Evolutionary conservation across 2,113 vertebrate genomes (phyloP).

Genomic region (Podocnemis expansa): DNA sequence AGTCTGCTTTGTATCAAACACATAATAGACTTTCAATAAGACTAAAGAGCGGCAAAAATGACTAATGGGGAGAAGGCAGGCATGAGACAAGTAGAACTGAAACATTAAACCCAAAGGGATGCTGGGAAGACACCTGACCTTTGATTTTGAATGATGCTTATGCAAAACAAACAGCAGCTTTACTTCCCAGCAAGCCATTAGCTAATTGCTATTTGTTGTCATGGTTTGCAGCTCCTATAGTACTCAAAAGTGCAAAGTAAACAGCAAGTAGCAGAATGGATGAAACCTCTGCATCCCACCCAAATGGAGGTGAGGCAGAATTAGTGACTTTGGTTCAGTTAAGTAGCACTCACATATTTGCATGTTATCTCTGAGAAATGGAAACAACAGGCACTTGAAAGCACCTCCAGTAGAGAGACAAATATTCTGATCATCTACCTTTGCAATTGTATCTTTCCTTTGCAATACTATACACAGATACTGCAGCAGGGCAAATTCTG

Average conservation of each 20-base stretch:
- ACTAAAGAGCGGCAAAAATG: background rate
- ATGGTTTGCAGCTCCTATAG: background rate
- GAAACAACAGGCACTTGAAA: slow-evolving; percentile 39
- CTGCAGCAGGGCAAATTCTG: background rate
- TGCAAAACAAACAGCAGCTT: background rate
- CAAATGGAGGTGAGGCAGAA: background rate
- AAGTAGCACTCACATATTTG: background rate
- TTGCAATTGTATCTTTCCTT: slow-evolving; percentile 16
- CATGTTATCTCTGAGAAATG: background rate
- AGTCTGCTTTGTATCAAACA: background rate
- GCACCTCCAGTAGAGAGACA: background rate
- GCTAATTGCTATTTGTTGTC: slow-evolving; percentile 28
- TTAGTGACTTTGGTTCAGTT: background rate
- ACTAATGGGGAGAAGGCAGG: background rate
- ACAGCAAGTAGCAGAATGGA: background rate
- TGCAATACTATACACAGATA: background rate
- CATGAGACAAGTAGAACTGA: background rate
- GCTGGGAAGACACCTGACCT: background rate
- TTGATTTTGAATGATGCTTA: background rate
- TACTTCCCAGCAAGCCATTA: slow-evolving; percentile 11
- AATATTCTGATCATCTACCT: background rate
- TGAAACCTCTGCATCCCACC: background rate
- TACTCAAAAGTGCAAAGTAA: slow-evolving; percentile 25
- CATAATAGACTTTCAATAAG: background rate
- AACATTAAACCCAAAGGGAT: background rate